Percentiles rank a stretch among this genome's conserved stretches.
phyloP scores from a whole-genome alignment of 2,113 vertebrate species.

The Phalacrocorax pelagicus region DNA sequence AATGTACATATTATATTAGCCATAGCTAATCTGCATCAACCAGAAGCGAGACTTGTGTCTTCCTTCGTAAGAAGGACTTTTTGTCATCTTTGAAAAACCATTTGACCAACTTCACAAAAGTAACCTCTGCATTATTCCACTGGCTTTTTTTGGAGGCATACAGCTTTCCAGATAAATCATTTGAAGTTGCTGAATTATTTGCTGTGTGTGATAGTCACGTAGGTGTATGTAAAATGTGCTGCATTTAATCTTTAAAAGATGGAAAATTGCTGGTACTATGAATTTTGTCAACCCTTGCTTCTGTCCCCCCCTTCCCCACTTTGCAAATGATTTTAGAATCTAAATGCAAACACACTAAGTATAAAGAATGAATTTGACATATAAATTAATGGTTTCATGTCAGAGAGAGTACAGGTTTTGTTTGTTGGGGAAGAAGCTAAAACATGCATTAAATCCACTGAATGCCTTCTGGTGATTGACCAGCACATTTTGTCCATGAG shows the following conservation, averaged over 20 bases:
- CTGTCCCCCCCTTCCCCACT: neutral
- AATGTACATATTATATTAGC: neutral
- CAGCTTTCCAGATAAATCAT: conserved; percentile 23
- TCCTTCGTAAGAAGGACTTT: neutral
- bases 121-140: neutral
- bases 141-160: neutral
- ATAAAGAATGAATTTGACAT: conserved; percentile 35
- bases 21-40: conserved; percentile 26
- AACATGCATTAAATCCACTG: neutral
- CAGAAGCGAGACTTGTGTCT: neutral
- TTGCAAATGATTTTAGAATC: neutral
- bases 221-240: conserved; percentile 11
- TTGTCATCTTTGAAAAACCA: neutral
- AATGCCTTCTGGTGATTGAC: conserved; percentile 15
- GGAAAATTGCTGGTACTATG: conserved; percentile 45
- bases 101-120: neutral
- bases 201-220: conserved; percentile 26
- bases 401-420: neutral
- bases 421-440: conserved; percentile 8
- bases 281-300: neutral
- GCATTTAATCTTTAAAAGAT: conserved; percentile 32
- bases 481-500: neutral
- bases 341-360: conserved; percentile 48
- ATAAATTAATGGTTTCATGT: conserved; percentile 46
- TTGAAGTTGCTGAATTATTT: conserved; percentile 38